phyloP scores from a whole-genome alignment of 1,140 invertebrate species.

The Metaphire vulgaris region DNA sequence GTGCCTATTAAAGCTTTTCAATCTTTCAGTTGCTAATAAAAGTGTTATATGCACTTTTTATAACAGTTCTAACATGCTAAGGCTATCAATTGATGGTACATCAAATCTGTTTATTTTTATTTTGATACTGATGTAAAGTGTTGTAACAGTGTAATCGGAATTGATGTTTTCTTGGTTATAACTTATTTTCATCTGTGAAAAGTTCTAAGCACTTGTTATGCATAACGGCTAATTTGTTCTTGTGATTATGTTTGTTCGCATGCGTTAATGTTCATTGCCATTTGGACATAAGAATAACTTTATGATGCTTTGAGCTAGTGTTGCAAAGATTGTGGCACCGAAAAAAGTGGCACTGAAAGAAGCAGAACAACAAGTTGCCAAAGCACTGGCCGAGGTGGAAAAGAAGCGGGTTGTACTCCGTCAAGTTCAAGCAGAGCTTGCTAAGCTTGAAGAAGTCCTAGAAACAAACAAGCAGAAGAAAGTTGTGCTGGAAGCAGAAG shows the following conservation, averaged over 20 bases:
- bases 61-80: too few relatives aligned
- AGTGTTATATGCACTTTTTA: too few relatives aligned
- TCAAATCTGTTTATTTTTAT: too few relatives aligned
- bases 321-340: constrained; percentile 70
- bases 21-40: too few relatives aligned
- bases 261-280: background rate
- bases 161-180: background rate
- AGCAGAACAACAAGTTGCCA: constrained; percentile 61
- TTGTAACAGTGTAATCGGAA: background rate
- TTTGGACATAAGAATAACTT: background rate
- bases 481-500: constrained; percentile 51
- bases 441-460: constrained; percentile 47
- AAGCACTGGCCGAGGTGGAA: constrained; percentile 83
- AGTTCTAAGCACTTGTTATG: background rate
- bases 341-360: constrained; percentile 69
- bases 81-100: too few relatives aligned
- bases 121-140: background rate
- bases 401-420: constrained; percentile 75
- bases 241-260: background rate
- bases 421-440: constrained; percentile 57
- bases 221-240: background rate
- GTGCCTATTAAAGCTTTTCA: too few relatives aligned
- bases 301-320: constrained; percentile 38
- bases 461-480: constrained; percentile 53
- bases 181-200: background rate